Percentiles rank a stretch among this genome's conserved stretches.
These are phyloP conservation scores for Melanotaenia pygmaea DNA, from an alignment of 2,797 vertebrate species.

Conservation along the genomic window DNA sequence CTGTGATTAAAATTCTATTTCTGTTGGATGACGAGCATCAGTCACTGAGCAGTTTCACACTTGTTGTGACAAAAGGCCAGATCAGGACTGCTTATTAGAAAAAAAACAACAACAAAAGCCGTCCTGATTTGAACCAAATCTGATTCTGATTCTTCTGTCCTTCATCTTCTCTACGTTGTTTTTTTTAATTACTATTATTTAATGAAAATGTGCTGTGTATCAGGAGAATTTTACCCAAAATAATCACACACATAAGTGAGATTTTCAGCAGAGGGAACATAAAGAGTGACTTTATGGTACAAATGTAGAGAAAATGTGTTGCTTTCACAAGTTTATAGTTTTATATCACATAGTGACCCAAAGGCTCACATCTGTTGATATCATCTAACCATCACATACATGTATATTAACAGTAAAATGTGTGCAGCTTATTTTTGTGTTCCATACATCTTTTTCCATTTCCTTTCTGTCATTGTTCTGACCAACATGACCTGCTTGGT, in stretches of 20 bases:
- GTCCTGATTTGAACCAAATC: too few relatives aligned
- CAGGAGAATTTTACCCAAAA: background rate
- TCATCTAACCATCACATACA: background rate
- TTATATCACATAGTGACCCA: background rate
- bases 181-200: too few relatives aligned
- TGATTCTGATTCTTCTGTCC: background rate
- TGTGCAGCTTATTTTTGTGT: background rate
- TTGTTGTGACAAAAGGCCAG: constrained; percentile 22
- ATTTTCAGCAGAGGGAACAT: too few relatives aligned
- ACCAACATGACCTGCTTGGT: background rate
- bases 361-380: too few relatives aligned
- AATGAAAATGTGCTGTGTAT: background rate
- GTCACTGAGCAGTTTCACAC: constrained; percentile 1
- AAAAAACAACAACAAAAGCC: too few relatives aligned
- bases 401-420: background rate
- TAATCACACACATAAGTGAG: background rate
- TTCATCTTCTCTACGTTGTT: background rate
- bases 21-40: constrained; percentile 31
- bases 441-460: background rate
- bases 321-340: background rate
- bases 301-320: too few relatives aligned
- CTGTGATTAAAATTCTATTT: constrained; percentile 54
- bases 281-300: too few relatives aligned
- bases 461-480: background rate
- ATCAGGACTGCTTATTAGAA: background rate